phyloP scores from a whole-genome alignment of 2,797 vertebrate genomes.

The Somateria mollissima region DNA sequence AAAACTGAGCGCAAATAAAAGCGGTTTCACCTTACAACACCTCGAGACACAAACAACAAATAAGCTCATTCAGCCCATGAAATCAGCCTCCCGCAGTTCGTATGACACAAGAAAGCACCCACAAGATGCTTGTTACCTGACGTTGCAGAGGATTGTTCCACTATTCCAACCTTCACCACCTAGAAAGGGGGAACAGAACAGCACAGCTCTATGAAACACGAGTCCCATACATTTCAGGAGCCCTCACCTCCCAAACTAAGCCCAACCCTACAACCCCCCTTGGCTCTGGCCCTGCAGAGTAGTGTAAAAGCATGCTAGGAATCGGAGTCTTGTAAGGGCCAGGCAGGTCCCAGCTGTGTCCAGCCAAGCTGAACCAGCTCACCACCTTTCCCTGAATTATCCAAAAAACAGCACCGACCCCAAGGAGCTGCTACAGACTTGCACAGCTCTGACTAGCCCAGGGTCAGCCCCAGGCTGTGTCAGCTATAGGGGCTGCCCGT shows the following conservation, averaged over 20 bases:
- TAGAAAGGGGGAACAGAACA: constrained; percentile 55
- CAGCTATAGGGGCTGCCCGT: not conserved
- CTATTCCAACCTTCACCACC: constrained; percentile 97
- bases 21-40: not conserved
- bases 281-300: not conserved
- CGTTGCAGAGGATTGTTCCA: constrained; percentile 91
- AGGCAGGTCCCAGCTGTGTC: not conserved
- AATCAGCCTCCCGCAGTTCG: not conserved
- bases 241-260: not conserved
- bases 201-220: not conserved
- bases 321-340: not conserved
- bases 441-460: not conserved
- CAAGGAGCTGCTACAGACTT: not conserved
- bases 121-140: constrained; percentile 81
- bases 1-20: not conserved
- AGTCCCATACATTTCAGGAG: not conserved
- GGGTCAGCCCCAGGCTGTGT: not conserved
- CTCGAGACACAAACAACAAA: not conserved
- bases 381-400: not conserved
- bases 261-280: not conserved
- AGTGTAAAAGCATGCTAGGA: not conserved
- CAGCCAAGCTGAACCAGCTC: not conserved
- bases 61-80: not conserved
- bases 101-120: not conserved
- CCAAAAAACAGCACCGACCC: not conserved